Evolutionary conservation across 2,113 vertebrate species (phyloP).

Genomic region (Myanophis thanlyinensis): DNA sequence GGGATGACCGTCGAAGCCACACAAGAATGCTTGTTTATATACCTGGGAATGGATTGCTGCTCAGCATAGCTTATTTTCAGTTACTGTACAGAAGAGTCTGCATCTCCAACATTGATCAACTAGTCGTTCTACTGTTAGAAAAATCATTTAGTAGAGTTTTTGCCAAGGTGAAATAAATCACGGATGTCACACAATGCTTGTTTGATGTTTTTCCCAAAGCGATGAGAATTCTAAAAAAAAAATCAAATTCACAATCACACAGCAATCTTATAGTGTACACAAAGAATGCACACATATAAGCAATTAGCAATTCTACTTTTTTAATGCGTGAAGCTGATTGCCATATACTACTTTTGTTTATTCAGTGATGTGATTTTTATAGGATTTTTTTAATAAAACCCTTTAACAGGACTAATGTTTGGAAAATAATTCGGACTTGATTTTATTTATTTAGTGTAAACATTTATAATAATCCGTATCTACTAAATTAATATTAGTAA

Average conservation of each 20-base stretch:
- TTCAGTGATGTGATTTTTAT: not conserved
- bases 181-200: conserved; percentile 86
- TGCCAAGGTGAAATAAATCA: conserved; percentile 70
- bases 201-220: conserved; percentile 84
- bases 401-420: not conserved
- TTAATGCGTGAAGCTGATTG: not conserved
- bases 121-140: not conserved
- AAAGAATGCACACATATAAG: not conserved
- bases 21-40: conserved; percentile 16
- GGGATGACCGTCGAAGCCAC: not conserved
- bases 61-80: conserved; percentile 31
- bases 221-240: conserved; percentile 85
- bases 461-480: not conserved
- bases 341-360: not conserved
- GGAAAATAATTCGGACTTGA: not conserved
- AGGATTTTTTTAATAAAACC: not conserved
- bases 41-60: conserved; percentile 18
- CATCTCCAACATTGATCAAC: not conserved
- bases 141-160: conserved; percentile 79
- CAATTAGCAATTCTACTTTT: not conserved
- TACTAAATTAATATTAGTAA: not conserved
- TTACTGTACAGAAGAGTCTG: conserved; percentile 36
- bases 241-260: not conserved
- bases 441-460: not conserved
- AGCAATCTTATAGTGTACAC: not conserved